These are phyloP conservation scores for Notiomystis cincta DNA, from an alignment of 2,113 vertebrate genomes.

Conservation along the genomic window DNA sequence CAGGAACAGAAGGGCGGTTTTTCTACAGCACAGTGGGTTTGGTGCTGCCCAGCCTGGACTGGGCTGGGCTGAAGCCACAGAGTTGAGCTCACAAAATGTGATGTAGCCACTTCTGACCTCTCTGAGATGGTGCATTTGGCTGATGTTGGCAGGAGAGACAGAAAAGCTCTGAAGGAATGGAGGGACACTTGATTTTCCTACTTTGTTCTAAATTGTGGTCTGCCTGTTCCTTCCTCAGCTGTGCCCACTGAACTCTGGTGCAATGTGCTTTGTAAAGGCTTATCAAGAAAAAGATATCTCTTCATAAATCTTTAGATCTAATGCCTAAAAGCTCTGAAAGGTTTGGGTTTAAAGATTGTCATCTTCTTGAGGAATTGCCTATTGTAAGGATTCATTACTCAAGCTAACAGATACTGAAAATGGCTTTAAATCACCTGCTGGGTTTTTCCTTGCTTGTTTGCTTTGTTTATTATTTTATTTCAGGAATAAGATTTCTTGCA, in stretches of 20 bases:
- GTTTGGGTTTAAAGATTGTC: neutral
- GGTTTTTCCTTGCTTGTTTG: neutral
- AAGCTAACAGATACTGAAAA: neutral
- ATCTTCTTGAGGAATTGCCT: neutral
- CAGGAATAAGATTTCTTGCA: neutral
- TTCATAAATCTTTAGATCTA: neutral
- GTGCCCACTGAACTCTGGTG: neutral
- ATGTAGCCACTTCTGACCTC: neutral
- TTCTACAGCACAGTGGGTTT: neutral
- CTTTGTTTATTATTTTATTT: neutral
- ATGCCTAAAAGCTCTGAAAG: neutral
- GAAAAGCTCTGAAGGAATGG: neutral
- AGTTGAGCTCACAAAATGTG: neutral
- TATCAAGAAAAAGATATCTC: neutral
- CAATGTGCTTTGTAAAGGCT: neutral
- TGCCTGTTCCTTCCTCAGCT: neutral
- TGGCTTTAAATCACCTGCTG: neutral
- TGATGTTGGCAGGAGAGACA: neutral
- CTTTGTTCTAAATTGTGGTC: neutral
- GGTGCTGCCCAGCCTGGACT: accelerated
- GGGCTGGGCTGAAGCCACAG: neutral
- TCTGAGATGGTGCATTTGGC: neutral
- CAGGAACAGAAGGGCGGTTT: neutral
- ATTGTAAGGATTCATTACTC: neutral
- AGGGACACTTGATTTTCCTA: neutral